phyloP scores from a whole-genome alignment of 1,140 invertebrate species.

The Calosoma granatense region DNA sequence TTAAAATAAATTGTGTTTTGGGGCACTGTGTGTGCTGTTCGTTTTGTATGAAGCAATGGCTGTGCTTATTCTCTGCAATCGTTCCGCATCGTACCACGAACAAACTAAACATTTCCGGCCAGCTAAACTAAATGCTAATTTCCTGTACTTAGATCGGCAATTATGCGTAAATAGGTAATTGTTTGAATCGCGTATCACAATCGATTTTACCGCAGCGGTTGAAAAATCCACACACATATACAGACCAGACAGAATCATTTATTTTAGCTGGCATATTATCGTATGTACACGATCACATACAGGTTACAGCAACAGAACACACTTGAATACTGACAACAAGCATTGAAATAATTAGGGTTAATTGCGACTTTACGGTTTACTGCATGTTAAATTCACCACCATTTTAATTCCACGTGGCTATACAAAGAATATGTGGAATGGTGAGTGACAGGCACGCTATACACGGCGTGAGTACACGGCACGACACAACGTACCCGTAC shows the following conservation, averaged over 20 bases:
- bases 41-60: too few relatives aligned
- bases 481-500: too few relatives aligned
- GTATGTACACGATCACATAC: neutral
- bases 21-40: too few relatives aligned
- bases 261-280: neutral
- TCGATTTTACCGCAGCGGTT: too few relatives aligned
- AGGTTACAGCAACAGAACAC: neutral
- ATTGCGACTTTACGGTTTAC: neutral
- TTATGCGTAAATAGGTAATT: constrained; percentile 2
- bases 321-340: neutral
- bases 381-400: neutral
- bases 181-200: neutral
- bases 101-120: neutral
- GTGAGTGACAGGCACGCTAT: constrained; percentile 5
- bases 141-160: constrained; percentile 3
- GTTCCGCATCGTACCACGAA: too few relatives aligned
- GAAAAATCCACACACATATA: too few relatives aligned
- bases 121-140: neutral
- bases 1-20: too few relatives aligned
- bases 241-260: neutral
- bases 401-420: neutral
- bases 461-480: neutral
- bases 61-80: too few relatives aligned
- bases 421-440: too few relatives aligned
- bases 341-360: neutral